Base-by-base conservation (phyloP, 2,797 vertebrate genomes). In the Cryptoblepharus egeriae region DNA sequence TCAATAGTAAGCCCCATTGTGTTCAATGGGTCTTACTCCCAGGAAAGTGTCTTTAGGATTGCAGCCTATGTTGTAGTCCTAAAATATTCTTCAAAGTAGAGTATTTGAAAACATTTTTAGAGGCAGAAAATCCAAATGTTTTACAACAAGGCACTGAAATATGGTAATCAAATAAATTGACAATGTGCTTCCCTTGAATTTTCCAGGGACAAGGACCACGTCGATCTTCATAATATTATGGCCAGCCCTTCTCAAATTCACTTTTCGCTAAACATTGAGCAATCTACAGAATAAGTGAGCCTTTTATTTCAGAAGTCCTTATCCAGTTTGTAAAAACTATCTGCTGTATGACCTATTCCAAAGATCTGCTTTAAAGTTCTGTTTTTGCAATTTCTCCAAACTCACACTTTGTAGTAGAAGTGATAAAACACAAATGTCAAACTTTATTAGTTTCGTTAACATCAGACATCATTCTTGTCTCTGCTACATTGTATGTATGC, bases 371-470 rank as follows among this genome's bases (percentile, higher is more conserved):
- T 86, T 81, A 87, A 88, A 90, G 45, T 79, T 55, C 82, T 77
- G 1, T 85, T 89, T 90, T 87, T 91, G 88, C 58, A 90, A 65
- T 85, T 90, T 83, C 67, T 77, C 68, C 75, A 88, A 88, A 94
- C 86, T 91, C 71, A 82, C 90, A 94, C 88, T 89, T 92, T 80
- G 80, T 85, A 84, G 60, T 58, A 0, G 77, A 91, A 92, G 89
- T 87, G 90, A 93, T 93, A 92, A 93, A 93, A 92, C 93, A 94
- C 90, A 94, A 95, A 93, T 92, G 92, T 93, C 92, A 94, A 96
- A 96, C 92, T 91, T 93, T 94, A 96, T 96, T 95, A 95, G 92
- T 93, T 93, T 92, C 92, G 90, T 74, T 90, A 93, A 89, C 92
- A 88, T 87, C 94, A 95, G 91, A 89, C 94, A 91, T 92, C 94